Conservation (phyloP, 2,113 vertebrate genomes). For the Cathartes aura region DNA sequence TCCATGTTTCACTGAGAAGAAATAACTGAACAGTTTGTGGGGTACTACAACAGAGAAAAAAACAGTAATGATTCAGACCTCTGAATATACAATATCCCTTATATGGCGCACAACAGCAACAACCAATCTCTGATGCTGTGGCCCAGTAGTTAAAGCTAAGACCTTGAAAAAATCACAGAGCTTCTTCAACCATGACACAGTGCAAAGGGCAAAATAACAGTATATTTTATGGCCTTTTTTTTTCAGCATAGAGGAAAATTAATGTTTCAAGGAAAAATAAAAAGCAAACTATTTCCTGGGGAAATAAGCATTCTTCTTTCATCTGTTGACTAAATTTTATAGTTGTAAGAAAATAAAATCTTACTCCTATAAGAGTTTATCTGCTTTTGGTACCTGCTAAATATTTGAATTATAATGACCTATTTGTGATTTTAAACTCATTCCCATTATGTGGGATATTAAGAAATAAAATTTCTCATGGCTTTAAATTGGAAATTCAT, state of each 20-base stretch:
- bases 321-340: not conserved
- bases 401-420: not conserved
- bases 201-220: not conserved
- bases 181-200: not conserved
- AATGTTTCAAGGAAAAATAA: not conserved
- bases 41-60: not conserved
- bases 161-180: not conserved
- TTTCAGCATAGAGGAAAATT: not conserved
- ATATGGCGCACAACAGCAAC: not conserved
- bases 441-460: not conserved
- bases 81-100: not conserved
- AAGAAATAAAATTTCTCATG: not conserved
- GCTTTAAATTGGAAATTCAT: not conserved
- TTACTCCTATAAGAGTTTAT: not conserved
- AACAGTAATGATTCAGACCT: not conserved
- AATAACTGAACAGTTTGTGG: not conserved
- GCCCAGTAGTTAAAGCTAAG: not conserved
- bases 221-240: not conserved
- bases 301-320: not conserved
- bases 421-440: not conserved
- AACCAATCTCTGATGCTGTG: not conserved
- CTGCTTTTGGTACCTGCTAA: not conserved
- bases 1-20: not conserved
- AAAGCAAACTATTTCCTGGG: not conserved
- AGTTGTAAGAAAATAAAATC: not conserved